Evolutionary conservation across 1,140 invertebrate species (phyloP).

Genomic region (Trissolcus basalis): DNA sequence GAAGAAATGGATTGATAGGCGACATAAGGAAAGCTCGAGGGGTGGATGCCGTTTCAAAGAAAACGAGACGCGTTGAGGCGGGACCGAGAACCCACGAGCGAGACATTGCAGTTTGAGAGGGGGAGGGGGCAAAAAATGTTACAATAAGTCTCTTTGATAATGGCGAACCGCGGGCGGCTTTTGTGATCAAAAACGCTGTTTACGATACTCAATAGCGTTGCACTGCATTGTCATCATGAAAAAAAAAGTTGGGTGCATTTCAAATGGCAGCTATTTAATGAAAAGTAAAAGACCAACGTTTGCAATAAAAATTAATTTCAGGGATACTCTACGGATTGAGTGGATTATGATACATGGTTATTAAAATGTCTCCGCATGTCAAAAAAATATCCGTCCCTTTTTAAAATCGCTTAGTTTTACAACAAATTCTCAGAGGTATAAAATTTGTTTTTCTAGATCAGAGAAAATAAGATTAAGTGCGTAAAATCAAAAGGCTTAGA

Average conservation of each 20-base stretch:
- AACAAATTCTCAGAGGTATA: no score
- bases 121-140: constrained; percentile 49
- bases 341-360: no score
- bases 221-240: constrained; percentile 61
- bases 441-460: no score
- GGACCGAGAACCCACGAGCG: constrained; percentile 5
- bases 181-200: constrained; percentile 74
- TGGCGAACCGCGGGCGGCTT: constrained; percentile 69
- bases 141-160: constrained; percentile 69
- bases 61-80: constrained; percentile 33
- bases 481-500: no score
- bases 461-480: no score
- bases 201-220: constrained; percentile 70
- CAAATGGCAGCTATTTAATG: no score
- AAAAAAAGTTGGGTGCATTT: not conserved
- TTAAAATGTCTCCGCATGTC: no score
- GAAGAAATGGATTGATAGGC: constrained; percentile 71
- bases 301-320: no score
- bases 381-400: no score
- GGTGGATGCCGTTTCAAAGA: constrained; percentile 43
- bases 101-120: constrained; percentile 4
- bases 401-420: no score
- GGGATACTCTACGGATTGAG: no score
- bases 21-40: constrained; percentile 48
- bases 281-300: no score